Base-by-base conservation (phyloP, 2,888 invertebrate genomes). In the Subacronicta megacephala region DNA sequence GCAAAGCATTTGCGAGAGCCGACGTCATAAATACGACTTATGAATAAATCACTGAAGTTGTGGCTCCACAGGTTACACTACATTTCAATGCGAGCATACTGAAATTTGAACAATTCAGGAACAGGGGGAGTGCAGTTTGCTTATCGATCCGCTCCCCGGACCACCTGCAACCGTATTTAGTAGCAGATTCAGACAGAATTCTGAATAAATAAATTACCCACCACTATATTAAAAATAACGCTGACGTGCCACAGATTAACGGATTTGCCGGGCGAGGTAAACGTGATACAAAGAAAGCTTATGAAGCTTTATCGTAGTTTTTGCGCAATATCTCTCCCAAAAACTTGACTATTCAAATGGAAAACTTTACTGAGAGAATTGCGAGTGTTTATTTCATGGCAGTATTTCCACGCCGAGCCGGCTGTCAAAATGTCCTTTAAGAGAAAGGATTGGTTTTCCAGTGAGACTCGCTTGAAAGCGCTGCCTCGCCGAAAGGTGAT, bases 71-170 rank as follows among this genome's bases (percentile, higher is more conserved):
- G 75, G 72, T 75, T 59, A 51, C 45, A 70, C 57, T 61, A 61
- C 67, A 68, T 65, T 73, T 62, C 65, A 71, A 73, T 63, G 58
- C 62, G 59, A n/a, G 57, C 46, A 55, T 60, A 35, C 50, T 70
- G 64, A 69, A 74, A 72, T 73, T 59, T 52, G 54, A 75, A 74
- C 74, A 74, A 70, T 74, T 64, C 45, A 49, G 47, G 57, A 63
- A 56, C 52, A 70, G 50, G 58, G 58, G 54, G 58, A 33, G 55
- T 54, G 58, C 55, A 57, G 59, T 41, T 55, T 56, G 64, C 57
- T 54, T 72, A 82, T 80, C 75, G 82, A 82, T 73, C 72, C 45
- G 18, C 20, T n/a, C 17, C 41, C 41, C 55, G 47, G 23, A 50
- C 51, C 61, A 56, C 63, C 69, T 72, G 75, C 74, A 72, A 35